A percentile compares a stretch with the other conserved stretches of the same genome.
Conservation (phyloP, 2,113 vertebrate genomes). For the Leucopternis melanops region DNA sequence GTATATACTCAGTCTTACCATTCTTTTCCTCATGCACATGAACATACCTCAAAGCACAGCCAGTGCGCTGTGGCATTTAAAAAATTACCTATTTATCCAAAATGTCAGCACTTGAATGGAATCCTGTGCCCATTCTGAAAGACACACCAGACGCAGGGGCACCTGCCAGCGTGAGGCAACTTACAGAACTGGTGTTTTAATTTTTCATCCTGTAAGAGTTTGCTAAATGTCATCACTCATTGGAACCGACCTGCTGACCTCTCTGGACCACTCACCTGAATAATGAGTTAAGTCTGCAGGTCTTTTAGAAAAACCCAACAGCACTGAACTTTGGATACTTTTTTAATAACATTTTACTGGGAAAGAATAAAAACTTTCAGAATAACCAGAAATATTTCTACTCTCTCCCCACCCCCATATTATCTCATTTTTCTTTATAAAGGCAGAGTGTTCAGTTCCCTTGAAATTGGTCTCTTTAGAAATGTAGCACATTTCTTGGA, state of each 20-base stretch:
- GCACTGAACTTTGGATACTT: not conserved
- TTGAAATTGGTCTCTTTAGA: conserved; percentile 25
- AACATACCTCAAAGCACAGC: not conserved
- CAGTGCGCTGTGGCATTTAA: not conserved
- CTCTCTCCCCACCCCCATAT: not conserved
- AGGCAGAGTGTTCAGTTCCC: not conserved
- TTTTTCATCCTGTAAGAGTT: not conserved
- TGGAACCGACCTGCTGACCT: not conserved
- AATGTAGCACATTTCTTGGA: conserved; percentile 12
- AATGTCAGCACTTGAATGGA: not conserved
- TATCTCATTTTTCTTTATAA: conserved; percentile 31
- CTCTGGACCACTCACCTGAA: not conserved
- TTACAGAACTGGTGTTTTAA: not conserved
- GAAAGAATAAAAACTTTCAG: not conserved
- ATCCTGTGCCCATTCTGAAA: not conserved
- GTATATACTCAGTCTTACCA: not conserved
- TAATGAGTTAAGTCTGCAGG: not conserved
- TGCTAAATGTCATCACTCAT: not conserved
- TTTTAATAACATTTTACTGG: not conserved
- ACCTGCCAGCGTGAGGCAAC: not conserved
- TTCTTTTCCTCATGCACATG: not conserved
- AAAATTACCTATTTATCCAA: not conserved
- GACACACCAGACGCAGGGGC: not conserved
- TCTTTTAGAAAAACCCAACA: not conserved
- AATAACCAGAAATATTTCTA: not conserved